Conservation (phyloP, 2,888 invertebrate species). For the Odiellus spinosus region DNA sequence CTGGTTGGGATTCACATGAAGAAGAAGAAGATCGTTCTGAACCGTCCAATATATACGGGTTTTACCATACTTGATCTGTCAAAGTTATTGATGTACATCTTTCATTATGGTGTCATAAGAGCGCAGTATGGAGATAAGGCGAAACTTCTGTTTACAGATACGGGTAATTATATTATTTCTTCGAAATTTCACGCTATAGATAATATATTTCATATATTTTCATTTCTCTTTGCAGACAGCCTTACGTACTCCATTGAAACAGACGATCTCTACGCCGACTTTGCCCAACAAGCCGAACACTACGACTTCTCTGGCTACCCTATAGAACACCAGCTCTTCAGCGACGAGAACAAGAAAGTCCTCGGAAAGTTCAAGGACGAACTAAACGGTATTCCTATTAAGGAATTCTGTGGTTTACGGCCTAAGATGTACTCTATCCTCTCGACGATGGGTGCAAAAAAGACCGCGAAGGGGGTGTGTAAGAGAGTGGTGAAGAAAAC, state of each 20-base stretch:
- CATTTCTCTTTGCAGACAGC: conserved; percentile 6
- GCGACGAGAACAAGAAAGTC: too few relatives aligned
- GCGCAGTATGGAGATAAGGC: conserved; percentile 17
- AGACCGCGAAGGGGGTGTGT: too few relatives aligned
- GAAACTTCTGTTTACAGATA: conserved; percentile 22
- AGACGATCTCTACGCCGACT: conserved; percentile 11
- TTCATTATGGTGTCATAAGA: conserved; percentile 15
- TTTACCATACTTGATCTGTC: conserved; percentile 20
- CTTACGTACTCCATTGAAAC: conserved; percentile 16
- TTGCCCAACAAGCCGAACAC: neutral
- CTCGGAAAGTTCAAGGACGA: too few relatives aligned
- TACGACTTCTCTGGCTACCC: conserved; percentile 6
- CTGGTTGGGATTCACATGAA: too few relatives aligned
- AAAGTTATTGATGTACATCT: conserved; percentile 21
- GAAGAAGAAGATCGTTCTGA: conserved; percentile 6
- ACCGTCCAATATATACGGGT: conserved; percentile 20
- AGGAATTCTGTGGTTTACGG: conserved; percentile 18
- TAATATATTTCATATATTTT: too few relatives aligned
- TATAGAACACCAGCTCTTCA: too few relatives aligned
- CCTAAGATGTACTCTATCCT: neutral
- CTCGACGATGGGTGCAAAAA: too few relatives aligned
- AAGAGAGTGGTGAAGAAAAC: too few relatives aligned
- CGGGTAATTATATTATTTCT: conserved; percentile 8
- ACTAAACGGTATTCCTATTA: too few relatives aligned
- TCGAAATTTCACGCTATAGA: too few relatives aligned